Conservation (phyloP, 2,888 invertebrate genomes). For the Macropis europaea region DNA sequence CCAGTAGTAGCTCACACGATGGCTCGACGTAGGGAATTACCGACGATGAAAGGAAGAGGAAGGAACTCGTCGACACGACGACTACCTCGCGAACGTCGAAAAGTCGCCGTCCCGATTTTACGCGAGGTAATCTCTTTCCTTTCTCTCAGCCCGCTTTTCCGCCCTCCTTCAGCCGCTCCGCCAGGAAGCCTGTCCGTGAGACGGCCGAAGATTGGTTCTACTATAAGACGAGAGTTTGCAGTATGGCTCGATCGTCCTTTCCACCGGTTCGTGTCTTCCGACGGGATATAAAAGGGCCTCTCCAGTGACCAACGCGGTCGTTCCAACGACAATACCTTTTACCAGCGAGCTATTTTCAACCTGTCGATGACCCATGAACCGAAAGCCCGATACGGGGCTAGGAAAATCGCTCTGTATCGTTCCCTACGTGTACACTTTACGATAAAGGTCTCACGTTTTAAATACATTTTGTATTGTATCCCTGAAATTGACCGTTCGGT, state of each 20-base stretch:
- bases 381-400: slow-evolving; percentile 26
- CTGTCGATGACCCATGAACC: slow-evolving; percentile 56
- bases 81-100: slow-evolving; percentile 58
- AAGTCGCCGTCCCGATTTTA: slow-evolving; percentile 59
- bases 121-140: slow-evolving; percentile 59
- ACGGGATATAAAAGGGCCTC: slow-evolving; percentile 61
- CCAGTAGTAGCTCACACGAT: slow-evolving; percentile 49
- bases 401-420: slow-evolving; percentile 34
- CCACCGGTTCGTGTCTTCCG: slow-evolving; percentile 44
- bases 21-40: slow-evolving; percentile 49
- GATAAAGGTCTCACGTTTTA: background rate
- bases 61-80: slow-evolving; percentile 55
- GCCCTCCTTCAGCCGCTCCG: background rate
- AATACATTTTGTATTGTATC: too few relatives aligned
- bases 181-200: slow-evolving; percentile 28
- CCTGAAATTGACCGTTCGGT: too few relatives aligned
- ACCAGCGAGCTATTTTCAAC: slow-evolving; percentile 43
- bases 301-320: slow-evolving; percentile 62
- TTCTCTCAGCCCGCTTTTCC: slow-evolving; percentile 16
- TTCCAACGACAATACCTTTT: slow-evolving; percentile 58
- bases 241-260: slow-evolving; percentile 39
- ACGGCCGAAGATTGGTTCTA: slow-evolving; percentile 55
- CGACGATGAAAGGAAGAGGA: slow-evolving; percentile 56
- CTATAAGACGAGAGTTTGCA: slow-evolving; percentile 40
- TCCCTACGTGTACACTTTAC: background rate